Base-by-base conservation (phyloP, 1,140 invertebrate genomes). In the Oryzaephilus surinamensis region DNA sequence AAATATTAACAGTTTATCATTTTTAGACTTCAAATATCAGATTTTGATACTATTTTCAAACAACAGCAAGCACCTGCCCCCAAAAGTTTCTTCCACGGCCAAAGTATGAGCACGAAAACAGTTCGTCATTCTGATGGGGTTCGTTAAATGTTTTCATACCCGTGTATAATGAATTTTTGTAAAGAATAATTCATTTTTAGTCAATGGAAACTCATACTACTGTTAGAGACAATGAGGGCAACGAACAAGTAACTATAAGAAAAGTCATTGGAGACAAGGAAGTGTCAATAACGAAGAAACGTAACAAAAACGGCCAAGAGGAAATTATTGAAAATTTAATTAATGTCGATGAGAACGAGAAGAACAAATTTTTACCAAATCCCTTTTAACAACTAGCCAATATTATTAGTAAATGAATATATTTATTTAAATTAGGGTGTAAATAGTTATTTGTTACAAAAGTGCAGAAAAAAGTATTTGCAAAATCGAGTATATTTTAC, bases 181-280 rank as follows among this genome's bases (percentile, higher is more conserved):
- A 43, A 37, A n/a, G n/a, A n/a, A n/a, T n/a, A n/a, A n/a, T n/a
- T n/a, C n/a, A n/a, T 27, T 48, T 54, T 50, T 41, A 64, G 62
- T 61, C 57, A 10, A 46, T 64, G 28, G 66, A 72, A 51, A 57
- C 65, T 46, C 57, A 60, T 16, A 53, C 52, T 46, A 62, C 62
- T 13, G 51, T 69, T 6, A 61, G 41, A 46, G 70, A 73, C 43
- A 66, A 53, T 33, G 47, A 66, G 33, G 69, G 71, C 14, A 71
- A 66, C 45, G 54, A 68, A 35, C 63, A 71, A 49, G 67, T 58
- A 3, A 69, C 56, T 13, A 45, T 71, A 4, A 67, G 62, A 26
- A 53, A 54, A 26, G 52, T 63, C 55, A 52, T 61, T 18, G 64
- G 59, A 5, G 63, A 69, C 38, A 66, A 71, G 53, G 60, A 60